Evolutionary conservation across 2,113 vertebrate species (phyloP).

Genomic region (Tupaia chinensis): DNA sequence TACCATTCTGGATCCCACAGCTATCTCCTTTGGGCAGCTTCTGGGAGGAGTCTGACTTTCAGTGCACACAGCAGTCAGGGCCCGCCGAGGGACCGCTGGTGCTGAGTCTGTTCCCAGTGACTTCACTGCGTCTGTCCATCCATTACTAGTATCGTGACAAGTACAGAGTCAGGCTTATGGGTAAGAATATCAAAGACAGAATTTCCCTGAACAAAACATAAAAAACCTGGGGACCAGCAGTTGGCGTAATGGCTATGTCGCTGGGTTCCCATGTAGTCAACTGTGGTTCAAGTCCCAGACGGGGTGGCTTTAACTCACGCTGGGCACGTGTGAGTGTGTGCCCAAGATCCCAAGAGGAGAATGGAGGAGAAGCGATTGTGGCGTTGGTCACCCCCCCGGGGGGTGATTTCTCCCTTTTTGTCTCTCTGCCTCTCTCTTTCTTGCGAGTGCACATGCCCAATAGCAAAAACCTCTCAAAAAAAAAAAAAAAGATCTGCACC

Average conservation of each 20-base stretch:
- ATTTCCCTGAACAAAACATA: background rate
- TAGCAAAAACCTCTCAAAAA: no score
- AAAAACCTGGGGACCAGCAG: background rate
- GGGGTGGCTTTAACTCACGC: no score
- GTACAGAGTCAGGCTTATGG: background rate
- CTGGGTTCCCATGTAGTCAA: no score
- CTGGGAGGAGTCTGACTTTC: background rate
- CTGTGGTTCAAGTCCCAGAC: no score
- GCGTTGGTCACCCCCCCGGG: no score
- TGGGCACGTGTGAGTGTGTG: no score
- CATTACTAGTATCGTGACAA: constrained; percentile 1
- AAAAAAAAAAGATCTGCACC: background rate
- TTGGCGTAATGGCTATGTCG: no score
- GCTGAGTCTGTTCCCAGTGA: background rate
- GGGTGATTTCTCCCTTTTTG: no score
- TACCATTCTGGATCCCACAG: background rate
- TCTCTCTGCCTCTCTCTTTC: no score
- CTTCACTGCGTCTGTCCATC: background rate
- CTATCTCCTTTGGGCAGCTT: background rate
- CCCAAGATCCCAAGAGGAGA: no score
- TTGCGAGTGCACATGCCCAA: no score
- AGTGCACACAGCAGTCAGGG: background rate
- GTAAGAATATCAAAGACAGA: background rate
- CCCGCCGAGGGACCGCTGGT: background rate
- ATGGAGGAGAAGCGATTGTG: no score